Conservation (phyloP, 1,140 invertebrate species). For the Drosophila bipectinata region DNA sequence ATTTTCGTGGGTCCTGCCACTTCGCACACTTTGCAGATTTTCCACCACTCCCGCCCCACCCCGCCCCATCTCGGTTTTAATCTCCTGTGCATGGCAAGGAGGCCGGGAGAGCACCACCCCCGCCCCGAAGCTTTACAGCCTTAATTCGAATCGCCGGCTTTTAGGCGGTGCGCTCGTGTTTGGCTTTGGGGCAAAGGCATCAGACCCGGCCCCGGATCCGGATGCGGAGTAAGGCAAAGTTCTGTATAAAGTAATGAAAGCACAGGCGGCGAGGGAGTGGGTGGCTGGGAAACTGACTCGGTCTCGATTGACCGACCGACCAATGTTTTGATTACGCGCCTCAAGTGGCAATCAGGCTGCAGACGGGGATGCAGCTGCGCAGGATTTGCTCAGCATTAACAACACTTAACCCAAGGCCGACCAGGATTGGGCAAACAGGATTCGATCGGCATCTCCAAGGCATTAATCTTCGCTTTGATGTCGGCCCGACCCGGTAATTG, state of each 20-base stretch:
- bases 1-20: constrained; percentile 32
- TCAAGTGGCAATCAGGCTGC: constrained; percentile 45
- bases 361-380: constrained; percentile 39
- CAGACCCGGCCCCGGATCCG: neutral
- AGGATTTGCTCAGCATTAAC: constrained; percentile 59
- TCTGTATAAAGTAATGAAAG: constrained; percentile 65
- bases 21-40: constrained; percentile 32
- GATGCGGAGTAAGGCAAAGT: neutral
- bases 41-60: neutral
- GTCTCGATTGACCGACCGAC: constrained; percentile 53
- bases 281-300: constrained; percentile 1
- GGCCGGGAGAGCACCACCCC: neutral
- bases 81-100: constrained; percentile 52
- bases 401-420: constrained; percentile 57
- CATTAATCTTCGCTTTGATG: constrained; percentile 43
- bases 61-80: constrained; percentile 47
- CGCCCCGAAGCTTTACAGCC: constrained; percentile 12
- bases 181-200: constrained; percentile 33
- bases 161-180: constrained; percentile 22
- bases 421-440: constrained; percentile 25
- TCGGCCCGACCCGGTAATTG: constrained; percentile 34
- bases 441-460: constrained; percentile 9
- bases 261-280: constrained; percentile 1
- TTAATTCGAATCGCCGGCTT: constrained; percentile 39
- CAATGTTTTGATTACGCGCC: constrained; percentile 70